Evolutionary conservation across 1,140 invertebrate species (phyloP).

Genomic region (Orius insidiosus): DNA sequence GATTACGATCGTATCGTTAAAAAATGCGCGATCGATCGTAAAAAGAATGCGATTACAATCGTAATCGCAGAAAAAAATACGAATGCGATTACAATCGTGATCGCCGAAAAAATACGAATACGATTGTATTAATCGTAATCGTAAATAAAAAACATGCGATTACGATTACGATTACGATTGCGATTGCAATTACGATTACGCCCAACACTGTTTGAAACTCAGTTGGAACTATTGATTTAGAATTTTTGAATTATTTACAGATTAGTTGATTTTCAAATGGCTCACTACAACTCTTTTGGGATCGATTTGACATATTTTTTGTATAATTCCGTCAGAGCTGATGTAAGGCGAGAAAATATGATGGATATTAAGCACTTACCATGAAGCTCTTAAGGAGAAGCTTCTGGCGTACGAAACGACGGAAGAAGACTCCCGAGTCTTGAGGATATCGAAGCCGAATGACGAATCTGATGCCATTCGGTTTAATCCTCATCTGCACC

Average conservation of each 20-base stretch:
- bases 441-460: background rate
- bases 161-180: too few relatives aligned
- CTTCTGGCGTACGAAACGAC: background rate
- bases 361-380: background rate
- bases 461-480: background rate
- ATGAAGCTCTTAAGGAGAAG: background rate
- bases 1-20: too few relatives aligned
- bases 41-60: too few relatives aligned
- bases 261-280: slow-evolving; percentile 19
- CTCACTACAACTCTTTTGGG: slow-evolving; percentile 13
- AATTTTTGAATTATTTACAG: slow-evolving; percentile 10
- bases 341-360: background rate
- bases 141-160: too few relatives aligned
- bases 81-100: too few relatives aligned
- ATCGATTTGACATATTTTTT: slow-evolving; percentile 18
- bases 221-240: too few relatives aligned
- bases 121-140: too few relatives aligned
- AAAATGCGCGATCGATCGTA: too few relatives aligned
- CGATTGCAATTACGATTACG: too few relatives aligned
- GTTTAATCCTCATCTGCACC: background rate
- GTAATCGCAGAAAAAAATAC: too few relatives aligned
- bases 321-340: slow-evolving; percentile 14
- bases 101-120: too few relatives aligned
- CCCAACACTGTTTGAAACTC: too few relatives aligned
- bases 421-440: background rate